phyloP scores from a whole-genome alignment of 1,140 invertebrate species.

The Copidosoma floridanum region DNA sequence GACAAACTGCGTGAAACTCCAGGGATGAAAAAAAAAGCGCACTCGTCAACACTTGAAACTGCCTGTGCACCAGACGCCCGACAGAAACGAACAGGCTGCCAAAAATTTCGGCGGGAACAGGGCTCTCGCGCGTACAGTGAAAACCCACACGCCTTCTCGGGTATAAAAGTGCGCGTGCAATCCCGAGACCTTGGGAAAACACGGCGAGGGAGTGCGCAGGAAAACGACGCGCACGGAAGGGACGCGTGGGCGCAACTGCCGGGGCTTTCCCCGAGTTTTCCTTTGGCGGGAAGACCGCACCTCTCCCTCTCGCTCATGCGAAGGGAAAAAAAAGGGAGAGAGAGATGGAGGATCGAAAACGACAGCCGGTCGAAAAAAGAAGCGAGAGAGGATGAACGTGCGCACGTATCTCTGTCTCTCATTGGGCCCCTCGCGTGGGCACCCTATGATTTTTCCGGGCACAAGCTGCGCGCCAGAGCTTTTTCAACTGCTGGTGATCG shows the following conservation, averaged over 20 bases:
- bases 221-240: conserved; percentile 16
- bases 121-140: too few species aligned
- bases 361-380: conserved; percentile 19
- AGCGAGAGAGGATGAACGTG: conserved; percentile 16
- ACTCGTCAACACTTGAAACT: neutral
- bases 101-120: too few species aligned
- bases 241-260: conserved; percentile 41
- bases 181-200: neutral
- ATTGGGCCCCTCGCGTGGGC: neutral
- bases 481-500: conserved; percentile 12
- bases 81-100: neutral
- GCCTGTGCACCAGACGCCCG: neutral
- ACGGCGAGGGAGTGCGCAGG: too few species aligned
- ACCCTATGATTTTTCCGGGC: conserved; percentile 1
- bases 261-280: conserved; percentile 18
- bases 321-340: too few species aligned
- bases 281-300: conserved; percentile 27
- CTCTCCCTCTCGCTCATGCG: conserved; percentile 7
- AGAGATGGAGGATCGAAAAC: too few species aligned
- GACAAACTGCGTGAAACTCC: too few species aligned
- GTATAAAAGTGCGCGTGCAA: too few species aligned
- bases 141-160: too few species aligned
- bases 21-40: conserved; percentile 1
- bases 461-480: neutral
- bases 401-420: conserved; percentile 9